Evolutionary conservation across 1,140 invertebrate species (phyloP), one percentile per base, ranked within the genome.

Genomic region (Pollicipes pollicipes): DNA sequence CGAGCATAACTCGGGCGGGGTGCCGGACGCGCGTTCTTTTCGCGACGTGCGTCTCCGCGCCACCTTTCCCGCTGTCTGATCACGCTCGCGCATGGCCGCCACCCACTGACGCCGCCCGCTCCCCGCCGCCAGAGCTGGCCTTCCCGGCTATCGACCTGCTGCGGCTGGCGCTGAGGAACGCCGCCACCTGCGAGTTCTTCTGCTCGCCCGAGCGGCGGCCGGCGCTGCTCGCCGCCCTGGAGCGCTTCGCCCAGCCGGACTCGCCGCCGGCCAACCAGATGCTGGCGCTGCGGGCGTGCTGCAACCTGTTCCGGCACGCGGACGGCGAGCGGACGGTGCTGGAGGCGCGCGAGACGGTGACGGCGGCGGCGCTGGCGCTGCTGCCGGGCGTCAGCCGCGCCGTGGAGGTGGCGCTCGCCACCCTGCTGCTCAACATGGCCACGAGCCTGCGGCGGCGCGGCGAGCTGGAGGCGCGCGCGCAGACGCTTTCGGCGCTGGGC

Each of bases 101-200:
- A n/a, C n/a, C n/a, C 72, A 30, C 16, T 26, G 75, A 75, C 30
- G 70, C 76, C 73, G 72, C 72, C 70, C n/a, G 73, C 35, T 35
- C 35, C 17, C 35, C 35, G 6, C 35, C 35, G 35, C 17, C 84
- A 85, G 87, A 91, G 76, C 84, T 86, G 73, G 79, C 94, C 0
- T 95, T 95, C 80, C 94, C 94, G 0, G 88, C 88, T 16, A 80
- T 97, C 31, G 93, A 97, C 80, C 79, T 95, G 27, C 82, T 90
- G 2, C 84, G 93, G 70, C 81, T 95, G 75, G 87, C 88, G 0
- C 83, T 94, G 30, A 83, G 88, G 45, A 83, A 86, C 73, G 30
- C 66, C 45, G 26, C 21, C 24, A 30, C 32, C 72, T 24, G 27
- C 64, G 3, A n/a, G 30, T 26, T 72, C 31, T 64, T 75, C 72